Percentiles rank a stretch among this genome's conserved stretches.
Evolutionary conservation across 2,888 invertebrate species (phyloP).

Genomic region (Catocala sponsa): DNA sequence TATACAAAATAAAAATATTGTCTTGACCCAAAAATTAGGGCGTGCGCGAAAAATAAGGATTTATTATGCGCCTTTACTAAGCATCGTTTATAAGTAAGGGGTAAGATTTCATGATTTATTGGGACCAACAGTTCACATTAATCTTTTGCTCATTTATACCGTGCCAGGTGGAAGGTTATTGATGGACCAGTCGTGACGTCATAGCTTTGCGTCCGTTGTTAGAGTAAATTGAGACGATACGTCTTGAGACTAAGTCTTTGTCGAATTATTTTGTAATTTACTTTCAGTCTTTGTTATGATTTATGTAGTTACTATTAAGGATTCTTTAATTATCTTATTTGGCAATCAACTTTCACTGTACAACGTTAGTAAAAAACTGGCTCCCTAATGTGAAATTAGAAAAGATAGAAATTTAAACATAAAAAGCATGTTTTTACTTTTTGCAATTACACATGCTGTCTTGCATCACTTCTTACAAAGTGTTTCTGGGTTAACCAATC

Average conservation of each 20-base stretch:
- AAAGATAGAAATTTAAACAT: no score
- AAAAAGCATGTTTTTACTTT: no score
- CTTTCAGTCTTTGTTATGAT: background rate
- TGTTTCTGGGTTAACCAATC: no score
- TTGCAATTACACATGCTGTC: no score
- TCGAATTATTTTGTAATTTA: constrained; percentile 1
- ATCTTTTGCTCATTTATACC: constrained; percentile 61
- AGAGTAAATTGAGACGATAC: constrained; percentile 47
- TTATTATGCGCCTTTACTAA: constrained; percentile 29
- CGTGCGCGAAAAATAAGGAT: constrained; percentile 22
- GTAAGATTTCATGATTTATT: constrained; percentile 55
- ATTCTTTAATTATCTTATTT: no score
- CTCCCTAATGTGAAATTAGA: no score
- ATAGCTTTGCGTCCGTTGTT: constrained; percentile 41
- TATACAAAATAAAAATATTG: constrained; percentile 27
- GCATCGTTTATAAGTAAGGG: constrained; percentile 41
- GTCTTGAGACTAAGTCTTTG: constrained; percentile 13
- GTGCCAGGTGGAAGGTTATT: constrained; percentile 55
- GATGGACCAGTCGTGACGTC: constrained; percentile 50
- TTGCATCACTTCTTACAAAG: no score
- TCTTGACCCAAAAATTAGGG: constrained; percentile 17
- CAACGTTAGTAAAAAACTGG: no score
- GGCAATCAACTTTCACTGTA: no score
- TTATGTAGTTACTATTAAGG: no score
- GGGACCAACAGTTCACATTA: constrained; percentile 57